Evolutionary conservation across 1,140 invertebrate genomes (phyloP).

Genomic region (Brachionus calyciflorus): DNA sequence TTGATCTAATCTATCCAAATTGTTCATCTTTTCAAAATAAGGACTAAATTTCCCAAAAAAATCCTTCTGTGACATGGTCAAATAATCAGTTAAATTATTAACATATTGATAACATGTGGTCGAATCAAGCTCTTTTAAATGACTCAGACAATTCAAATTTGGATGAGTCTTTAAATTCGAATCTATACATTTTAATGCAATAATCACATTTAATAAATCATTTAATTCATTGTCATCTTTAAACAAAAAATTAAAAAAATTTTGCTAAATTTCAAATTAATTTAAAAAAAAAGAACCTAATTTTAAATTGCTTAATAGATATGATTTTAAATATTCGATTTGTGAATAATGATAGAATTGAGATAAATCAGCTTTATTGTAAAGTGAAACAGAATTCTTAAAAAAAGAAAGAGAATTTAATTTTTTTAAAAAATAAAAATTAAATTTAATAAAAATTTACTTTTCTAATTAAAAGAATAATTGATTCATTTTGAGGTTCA

Average conservation of each 20-base stretch:
- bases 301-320: background rate
- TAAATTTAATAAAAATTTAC: background rate
- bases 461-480: conserved; percentile 38
- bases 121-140: background rate
- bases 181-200: background rate
- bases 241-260: background rate
- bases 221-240: background rate
- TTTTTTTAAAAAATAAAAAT: background rate
- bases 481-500: conserved; percentile 23
- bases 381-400: conserved; percentile 13
- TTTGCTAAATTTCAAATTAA: conserved; percentile 9
- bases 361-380: conserved; percentile 3
- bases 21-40: conserved; percentile 4
- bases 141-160: background rate
- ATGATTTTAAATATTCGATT: conserved; percentile 9
- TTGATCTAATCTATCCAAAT: background rate
- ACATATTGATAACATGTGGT: background rate
- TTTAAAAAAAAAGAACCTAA: background rate
- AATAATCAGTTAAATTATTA: background rate
- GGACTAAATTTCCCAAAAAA: conserved; percentile 8
- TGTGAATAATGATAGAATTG: conserved; percentile 9
- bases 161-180: background rate
- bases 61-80: conserved; percentile 5
- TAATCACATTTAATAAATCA: background rate
- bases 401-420: background rate